These are phyloP conservation scores for Lepisosteus osseus DNA, from an alignment of 2,113 vertebrate species.

Conservation along the genomic window DNA sequence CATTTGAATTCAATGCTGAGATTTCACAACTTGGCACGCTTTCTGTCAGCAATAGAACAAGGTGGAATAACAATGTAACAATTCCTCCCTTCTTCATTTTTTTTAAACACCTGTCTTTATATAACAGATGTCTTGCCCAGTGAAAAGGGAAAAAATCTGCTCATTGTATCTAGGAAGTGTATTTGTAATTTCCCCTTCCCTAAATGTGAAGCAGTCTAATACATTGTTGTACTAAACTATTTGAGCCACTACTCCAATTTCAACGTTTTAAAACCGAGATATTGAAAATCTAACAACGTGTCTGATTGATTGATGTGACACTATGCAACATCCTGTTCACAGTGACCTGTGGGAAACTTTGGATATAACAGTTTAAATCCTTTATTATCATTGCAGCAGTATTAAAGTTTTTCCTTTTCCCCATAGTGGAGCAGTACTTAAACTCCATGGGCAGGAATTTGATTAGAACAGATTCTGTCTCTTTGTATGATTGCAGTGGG, in stretches of 20 bases:
- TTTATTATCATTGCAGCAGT: no score
- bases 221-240: conserved; percentile 28
- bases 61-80: conserved; percentile 35
- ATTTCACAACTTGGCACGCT: conserved; percentile 36
- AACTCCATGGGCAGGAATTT: no score
- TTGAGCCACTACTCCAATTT: conserved; percentile 13
- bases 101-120: conserved; percentile 50
- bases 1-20: conserved; percentile 48
- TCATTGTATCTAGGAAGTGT: conserved; percentile 32
- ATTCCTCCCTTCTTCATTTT: conserved; percentile 46
- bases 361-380: no score
- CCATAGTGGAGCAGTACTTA: no score
- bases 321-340: conserved; percentile 21
- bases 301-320: conserved; percentile 2
- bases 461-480: no score
- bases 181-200: conserved; percentile 42
- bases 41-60: conserved; percentile 43
- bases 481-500: no score
- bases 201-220: conserved; percentile 41
- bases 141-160: conserved; percentile 40
- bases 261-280: no score
- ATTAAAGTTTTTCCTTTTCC: no score
- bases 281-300: background rate
- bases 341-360: background rate
- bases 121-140: conserved; percentile 54